These are phyloP conservation scores for Psilanteris sp. DNA, from an alignment of 1,140 invertebrate genomes.

Conservation along the genomic window DNA sequence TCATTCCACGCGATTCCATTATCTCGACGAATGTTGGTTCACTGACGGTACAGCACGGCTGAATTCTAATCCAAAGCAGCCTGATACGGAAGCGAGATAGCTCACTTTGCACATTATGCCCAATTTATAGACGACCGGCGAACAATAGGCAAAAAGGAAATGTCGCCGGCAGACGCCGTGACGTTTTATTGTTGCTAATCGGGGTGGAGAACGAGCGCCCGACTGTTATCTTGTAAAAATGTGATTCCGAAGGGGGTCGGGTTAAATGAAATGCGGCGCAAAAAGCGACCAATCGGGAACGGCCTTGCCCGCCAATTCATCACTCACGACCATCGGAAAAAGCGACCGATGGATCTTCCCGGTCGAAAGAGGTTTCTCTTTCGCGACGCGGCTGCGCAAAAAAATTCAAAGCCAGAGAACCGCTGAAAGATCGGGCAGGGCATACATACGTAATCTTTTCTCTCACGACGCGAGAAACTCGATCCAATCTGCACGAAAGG, in stretches of 20 bases:
- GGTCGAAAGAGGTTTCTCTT: no score
- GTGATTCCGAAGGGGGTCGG: not conserved
- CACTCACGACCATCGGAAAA: conserved; percentile 58
- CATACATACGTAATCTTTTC: conserved; percentile 65
- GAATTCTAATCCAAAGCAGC: conserved; percentile 46
- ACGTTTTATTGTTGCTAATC: conserved; percentile 21
- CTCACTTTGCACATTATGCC: conserved; percentile 21
- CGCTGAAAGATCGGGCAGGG: conserved; percentile 35
- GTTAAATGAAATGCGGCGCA: conserved; percentile 22
- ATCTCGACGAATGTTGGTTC: no score
- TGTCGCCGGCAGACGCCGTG: not conserved
- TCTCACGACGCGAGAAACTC: conserved; percentile 76
- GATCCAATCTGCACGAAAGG: conserved; percentile 74
- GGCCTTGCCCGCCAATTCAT: conserved; percentile 69
- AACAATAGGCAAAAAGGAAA: conserved; percentile 17
- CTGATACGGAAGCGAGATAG: conserved; percentile 44
- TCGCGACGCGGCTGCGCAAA: conserved; percentile 3
- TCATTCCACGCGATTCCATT: conserved; percentile 70
- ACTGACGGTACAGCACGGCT: conserved; percentile 51
- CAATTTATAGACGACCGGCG: conserved; percentile 32
- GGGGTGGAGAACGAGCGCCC: not conserved
- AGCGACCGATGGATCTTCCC: conserved; percentile 57
- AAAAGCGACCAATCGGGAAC: conserved; percentile 38
- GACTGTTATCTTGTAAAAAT: no score
- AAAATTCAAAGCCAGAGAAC: conserved; percentile 18